Conservation (phyloP, 2,888 invertebrate species). For the Dryococelus australis region DNA sequence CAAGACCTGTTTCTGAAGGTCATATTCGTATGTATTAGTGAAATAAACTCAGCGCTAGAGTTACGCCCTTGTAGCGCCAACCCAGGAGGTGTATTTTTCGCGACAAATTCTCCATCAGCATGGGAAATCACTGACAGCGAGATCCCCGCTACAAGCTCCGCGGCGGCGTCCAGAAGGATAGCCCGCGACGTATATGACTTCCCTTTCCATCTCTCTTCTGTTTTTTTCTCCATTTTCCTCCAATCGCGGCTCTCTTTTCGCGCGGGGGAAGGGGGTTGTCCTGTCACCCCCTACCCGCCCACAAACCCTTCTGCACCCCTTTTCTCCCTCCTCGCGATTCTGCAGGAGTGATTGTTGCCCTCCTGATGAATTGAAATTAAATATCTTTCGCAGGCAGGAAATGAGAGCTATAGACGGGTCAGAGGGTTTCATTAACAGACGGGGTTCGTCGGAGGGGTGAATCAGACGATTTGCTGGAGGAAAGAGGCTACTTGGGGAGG, state of each 20-base stretch:
- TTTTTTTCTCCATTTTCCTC: not conserved
- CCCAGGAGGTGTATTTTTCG: not conserved
- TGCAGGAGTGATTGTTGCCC: constrained; percentile 34
- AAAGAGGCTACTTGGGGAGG: not conserved
- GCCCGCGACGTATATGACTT: not conserved
- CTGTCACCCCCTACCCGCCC: not conserved
- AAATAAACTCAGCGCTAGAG: not conserved
- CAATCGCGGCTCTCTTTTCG: not conserved
- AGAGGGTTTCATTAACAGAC: constrained; percentile 5
- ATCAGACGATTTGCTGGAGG: constrained; percentile 11
- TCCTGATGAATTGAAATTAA: constrained; percentile 38
- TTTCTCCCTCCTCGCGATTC: constrained; percentile 20
- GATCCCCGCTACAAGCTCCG: not conserved
- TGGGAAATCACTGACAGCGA: constrained; percentile 20
- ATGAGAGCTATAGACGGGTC: constrained; percentile 34
- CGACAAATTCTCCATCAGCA: constrained; percentile 23
- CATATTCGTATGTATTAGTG: no score
- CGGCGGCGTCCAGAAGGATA: not conserved
- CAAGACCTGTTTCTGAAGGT: no score
- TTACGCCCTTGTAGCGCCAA: not conserved
- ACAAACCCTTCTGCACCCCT: not conserved
- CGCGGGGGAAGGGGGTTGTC: no score
- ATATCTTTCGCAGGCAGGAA: constrained; percentile 36
- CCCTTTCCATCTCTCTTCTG: constrained; percentile 3
- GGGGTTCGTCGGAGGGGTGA: not conserved